Evolutionary conservation across 2,113 vertebrate species (phyloP).

Genomic region (Eonycteris spelaea): DNA sequence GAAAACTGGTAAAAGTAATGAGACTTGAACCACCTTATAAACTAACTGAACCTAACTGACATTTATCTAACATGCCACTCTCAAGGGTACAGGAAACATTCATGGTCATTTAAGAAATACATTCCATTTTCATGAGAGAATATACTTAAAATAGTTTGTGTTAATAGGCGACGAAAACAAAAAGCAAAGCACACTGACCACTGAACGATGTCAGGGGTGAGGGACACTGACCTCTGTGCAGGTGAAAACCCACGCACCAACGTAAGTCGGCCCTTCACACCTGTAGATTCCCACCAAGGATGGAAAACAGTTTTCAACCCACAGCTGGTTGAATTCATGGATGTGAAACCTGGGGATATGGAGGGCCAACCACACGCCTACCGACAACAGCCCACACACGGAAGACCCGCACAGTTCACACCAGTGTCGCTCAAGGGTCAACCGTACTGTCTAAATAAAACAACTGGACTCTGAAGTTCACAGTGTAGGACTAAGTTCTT

Average conservation of each 20-base stretch:
- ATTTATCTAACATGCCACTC: not conserved
- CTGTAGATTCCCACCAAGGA: not conserved
- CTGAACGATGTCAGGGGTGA: not conserved
- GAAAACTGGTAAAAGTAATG: not conserved
- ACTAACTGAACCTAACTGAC: not conserved
- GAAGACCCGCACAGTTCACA: not conserved
- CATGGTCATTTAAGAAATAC: not conserved
- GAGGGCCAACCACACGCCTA: not conserved
- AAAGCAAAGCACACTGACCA: not conserved
- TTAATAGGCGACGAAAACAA: not conserved
- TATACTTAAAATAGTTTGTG: not conserved
- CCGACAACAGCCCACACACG: not conserved
- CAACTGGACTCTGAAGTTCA: not conserved
- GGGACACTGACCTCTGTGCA: no score
- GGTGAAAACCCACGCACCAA: not conserved
- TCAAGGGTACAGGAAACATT: not conserved
- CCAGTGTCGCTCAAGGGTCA: not conserved
- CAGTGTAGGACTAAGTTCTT: constrained; percentile 2
- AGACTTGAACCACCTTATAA: not conserved
- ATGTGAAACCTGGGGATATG: not conserved
- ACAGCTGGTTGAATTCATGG: not conserved
- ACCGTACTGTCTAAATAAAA: not conserved
- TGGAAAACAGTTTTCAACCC: not conserved
- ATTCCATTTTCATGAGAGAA: not conserved
- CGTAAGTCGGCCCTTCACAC: not conserved